Evolutionary conservation across 2,888 invertebrate genomes (phyloP).

Genomic region (Digitonthophagus gazella): DNA sequence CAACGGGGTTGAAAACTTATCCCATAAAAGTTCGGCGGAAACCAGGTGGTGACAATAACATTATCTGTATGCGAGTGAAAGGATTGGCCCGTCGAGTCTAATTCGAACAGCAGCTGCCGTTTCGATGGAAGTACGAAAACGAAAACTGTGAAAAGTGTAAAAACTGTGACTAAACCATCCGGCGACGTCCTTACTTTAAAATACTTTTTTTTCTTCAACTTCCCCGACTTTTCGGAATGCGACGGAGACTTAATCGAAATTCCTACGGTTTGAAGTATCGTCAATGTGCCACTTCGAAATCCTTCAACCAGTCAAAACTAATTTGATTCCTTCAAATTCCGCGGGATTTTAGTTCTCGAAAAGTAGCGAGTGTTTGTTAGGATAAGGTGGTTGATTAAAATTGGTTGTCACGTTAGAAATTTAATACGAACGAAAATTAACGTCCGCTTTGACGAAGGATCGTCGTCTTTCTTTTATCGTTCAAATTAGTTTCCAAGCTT

Average conservation of each 20-base stretch:
- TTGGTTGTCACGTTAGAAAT: not conserved
- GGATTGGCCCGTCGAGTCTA: slow-evolving; percentile 19
- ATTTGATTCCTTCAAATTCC: no score
- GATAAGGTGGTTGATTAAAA: no score
- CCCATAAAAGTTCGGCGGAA: slow-evolving; percentile 22
- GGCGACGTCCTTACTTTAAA: no score
- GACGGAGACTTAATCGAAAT: not conserved
- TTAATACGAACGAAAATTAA: not conserved
- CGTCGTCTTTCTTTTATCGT: no score
- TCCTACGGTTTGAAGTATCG: not conserved
- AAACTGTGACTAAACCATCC: no score
- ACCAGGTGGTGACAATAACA: slow-evolving; percentile 25
- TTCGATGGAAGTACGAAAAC: no score
- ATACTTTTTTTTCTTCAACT: not conserved
- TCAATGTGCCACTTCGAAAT: not conserved
- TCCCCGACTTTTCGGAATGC: not conserved
- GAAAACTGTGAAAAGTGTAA: no score
- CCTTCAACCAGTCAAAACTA: not conserved
- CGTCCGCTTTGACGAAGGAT: not conserved
- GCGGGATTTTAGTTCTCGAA: no score
- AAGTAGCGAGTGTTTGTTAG: no score
- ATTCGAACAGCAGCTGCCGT: no score
- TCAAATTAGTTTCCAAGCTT: not conserved
- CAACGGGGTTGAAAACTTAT: slow-evolving; percentile 17
- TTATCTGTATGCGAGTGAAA: slow-evolving; percentile 25